Conservation (phyloP, 2,113 vertebrate genomes). For the Calyptommatus sinebrachiatus region DNA sequence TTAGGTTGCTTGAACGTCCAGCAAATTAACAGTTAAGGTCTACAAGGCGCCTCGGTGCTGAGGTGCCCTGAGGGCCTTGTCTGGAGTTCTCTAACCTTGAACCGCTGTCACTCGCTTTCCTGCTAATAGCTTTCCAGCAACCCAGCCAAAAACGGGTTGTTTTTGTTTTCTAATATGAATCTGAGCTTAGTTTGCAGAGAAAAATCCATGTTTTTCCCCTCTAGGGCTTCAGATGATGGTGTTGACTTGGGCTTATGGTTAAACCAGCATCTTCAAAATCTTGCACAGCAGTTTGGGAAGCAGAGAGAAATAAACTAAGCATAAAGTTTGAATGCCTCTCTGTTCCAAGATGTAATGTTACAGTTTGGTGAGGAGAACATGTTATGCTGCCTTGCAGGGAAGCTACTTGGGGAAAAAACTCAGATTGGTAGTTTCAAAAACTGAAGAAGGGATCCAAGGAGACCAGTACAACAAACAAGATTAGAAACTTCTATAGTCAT, state of each 20-base stretch:
- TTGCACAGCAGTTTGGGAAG: neutral
- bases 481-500: too few species aligned
- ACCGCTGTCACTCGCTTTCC: constrained; percentile 49
- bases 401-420: neutral
- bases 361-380: neutral
- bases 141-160: constrained; percentile 12
- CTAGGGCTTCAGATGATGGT: neutral
- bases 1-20: constrained; percentile 63
- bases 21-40: constrained; percentile 65
- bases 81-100: constrained; percentile 59
- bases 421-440: neutral
- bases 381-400: neutral
- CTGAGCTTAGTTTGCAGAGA: constrained; percentile 23
- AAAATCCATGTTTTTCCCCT: neutral
- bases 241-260: neutral
- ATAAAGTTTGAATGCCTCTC: neutral
- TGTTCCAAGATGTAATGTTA: neutral
- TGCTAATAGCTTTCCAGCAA: constrained; percentile 57
- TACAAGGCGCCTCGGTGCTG: constrained; percentile 67
- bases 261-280: neutral
- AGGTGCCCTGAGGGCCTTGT: constrained; percentile 58
- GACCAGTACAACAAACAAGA: too few species aligned
- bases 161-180: constrained; percentile 47
- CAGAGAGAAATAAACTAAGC: neutral
- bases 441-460: neutral